These are phyloP conservation scores for Noturus placidus DNA, from an alignment of 2,113 vertebrate species.

Conservation along the genomic window DNA sequence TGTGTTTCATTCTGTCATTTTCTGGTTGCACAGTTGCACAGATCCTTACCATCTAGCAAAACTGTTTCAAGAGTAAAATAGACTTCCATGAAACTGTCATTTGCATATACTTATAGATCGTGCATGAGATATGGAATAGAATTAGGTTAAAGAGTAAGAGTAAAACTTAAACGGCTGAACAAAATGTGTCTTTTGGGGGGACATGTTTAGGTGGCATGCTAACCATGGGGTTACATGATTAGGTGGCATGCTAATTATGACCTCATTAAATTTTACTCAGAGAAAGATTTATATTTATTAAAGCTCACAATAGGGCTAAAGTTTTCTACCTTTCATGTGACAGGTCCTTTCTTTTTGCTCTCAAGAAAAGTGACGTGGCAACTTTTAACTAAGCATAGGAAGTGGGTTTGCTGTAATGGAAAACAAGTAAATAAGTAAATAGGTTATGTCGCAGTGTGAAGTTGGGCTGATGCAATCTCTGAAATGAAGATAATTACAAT, in stretches of 20 bases:
- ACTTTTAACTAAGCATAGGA: too few species aligned
- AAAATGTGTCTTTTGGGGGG: background rate
- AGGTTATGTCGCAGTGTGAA: background rate
- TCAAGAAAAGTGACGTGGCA: background rate
- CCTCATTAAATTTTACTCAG: background rate
- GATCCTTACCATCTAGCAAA: background rate
- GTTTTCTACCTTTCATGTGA: background rate
- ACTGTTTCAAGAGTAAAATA: background rate
- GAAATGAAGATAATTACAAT: background rate
- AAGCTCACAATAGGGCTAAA: background rate
- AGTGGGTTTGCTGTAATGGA: background rate
- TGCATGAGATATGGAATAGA: background rate
- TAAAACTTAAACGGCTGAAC: background rate
- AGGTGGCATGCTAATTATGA: background rate
- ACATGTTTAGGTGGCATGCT: background rate
- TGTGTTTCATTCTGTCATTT: background rate
- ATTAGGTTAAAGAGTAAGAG: background rate
- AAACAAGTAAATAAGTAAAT: background rate
- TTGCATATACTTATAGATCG: background rate
- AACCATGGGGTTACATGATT: too few species aligned
- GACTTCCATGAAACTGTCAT: background rate
- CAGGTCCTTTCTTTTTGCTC: too few species aligned
- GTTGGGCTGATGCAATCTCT: constrained; percentile 1
- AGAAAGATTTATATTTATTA: background rate
- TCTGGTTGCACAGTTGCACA: background rate